Evolutionary conservation across 2,797 vertebrate genomes (phyloP).

Genomic region (Cephalopachus bancanus): DNA sequence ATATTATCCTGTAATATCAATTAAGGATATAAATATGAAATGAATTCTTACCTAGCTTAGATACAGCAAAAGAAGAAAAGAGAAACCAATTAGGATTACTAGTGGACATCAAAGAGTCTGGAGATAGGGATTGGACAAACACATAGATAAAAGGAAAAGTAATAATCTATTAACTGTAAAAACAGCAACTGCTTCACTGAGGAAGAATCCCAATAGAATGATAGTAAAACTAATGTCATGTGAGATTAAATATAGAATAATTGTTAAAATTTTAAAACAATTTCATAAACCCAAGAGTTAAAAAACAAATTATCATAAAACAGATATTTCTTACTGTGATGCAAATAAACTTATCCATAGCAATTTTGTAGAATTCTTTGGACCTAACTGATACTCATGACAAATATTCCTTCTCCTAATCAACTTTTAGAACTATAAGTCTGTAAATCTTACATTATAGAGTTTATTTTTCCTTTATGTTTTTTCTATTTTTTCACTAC

Average conservation of each 20-base stretch:
- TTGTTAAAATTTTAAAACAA: neutral
- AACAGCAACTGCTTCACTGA: neutral
- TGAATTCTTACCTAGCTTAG: constrained; percentile 51
- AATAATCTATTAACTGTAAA: neutral
- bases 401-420: constrained; percentile 30
- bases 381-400: neutral
- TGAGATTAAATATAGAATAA: neutral
- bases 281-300: neutral
- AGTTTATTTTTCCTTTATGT: neutral
- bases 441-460: constrained; percentile 1
- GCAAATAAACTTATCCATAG: neutral
- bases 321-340: neutral
- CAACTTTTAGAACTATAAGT: constrained; percentile 9
- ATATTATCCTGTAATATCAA: constrained; percentile 17
- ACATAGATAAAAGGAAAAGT: neutral
- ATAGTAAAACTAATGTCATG: neutral
- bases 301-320: neutral
- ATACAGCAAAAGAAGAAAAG: constrained; percentile 6
- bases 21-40: constrained; percentile 24
- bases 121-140: neutral
- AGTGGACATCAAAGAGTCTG: neutral
- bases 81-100: neutral
- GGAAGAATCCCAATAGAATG: constrained; percentile 28
- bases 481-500: neutral
- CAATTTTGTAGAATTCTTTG: neutral